Conservation (phyloP, 2,888 invertebrate species). For the Chouioia cunea region DNA sequence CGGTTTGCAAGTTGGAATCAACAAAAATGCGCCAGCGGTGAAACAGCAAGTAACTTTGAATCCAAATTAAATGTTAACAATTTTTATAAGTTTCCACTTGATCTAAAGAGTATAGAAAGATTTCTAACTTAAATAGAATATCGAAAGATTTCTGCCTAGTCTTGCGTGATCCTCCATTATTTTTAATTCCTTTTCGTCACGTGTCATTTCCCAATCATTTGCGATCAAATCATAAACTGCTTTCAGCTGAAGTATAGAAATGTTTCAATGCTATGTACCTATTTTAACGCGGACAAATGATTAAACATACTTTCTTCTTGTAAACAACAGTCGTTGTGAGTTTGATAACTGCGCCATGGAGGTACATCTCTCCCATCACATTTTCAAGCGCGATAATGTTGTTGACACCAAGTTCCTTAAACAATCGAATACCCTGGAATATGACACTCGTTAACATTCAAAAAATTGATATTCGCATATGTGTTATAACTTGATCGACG, state of each 20-base stretch:
- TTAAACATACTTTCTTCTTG: constrained; percentile 12
- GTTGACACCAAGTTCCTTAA: constrained; percentile 1
- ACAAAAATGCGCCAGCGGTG: neutral
- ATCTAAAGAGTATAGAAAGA: no score
- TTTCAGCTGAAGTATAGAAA: constrained; percentile 20
- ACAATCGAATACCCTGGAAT: constrained; percentile 12
- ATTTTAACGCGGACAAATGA: neutral
- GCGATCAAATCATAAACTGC: constrained; percentile 24
- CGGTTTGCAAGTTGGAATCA: constrained; percentile 13
- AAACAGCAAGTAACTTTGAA: constrained; percentile 31
- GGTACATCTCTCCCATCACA: constrained; percentile 6
- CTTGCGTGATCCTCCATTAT: constrained; percentile 27
- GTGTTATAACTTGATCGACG: neutral
- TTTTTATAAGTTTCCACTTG: no score
- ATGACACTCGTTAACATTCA: no score
- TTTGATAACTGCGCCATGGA: constrained; percentile 7
- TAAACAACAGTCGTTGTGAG: constrained; percentile 2
- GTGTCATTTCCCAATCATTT: constrained; percentile 8
- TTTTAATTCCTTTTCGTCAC: constrained; percentile 15
- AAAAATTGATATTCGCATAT: no score
- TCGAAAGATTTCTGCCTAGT: constrained; percentile 1
- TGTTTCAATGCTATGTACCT: constrained; percentile 18
- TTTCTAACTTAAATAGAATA: constrained; percentile 15
- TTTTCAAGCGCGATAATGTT: constrained; percentile 26
- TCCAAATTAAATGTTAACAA: neutral